phyloP scores from a whole-genome alignment of 2,888 invertebrate species.

The Phyllotreta cruciferae region DNA sequence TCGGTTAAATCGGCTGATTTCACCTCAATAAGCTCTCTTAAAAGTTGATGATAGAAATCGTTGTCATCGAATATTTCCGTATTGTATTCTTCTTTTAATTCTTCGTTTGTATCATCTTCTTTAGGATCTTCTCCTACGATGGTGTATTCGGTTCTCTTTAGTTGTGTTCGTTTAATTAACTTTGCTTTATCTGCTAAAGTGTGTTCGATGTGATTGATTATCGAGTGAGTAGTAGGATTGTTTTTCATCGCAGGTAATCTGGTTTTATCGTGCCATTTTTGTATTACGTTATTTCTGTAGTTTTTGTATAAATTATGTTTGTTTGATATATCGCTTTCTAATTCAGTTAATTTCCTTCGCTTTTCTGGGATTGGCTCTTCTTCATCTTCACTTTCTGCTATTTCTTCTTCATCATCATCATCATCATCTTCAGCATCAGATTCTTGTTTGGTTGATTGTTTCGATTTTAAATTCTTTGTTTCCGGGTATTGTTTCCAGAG shows the following conservation, averaged over 20 bases:
- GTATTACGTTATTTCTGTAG: slow-evolving; percentile 81
- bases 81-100: slow-evolving; percentile 67
- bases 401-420: slow-evolving; percentile 43
- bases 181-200: slow-evolving; percentile 79
- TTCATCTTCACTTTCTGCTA: slow-evolving; percentile 41
- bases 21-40: slow-evolving; percentile 90
- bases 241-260: slow-evolving; percentile 72
- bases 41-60: slow-evolving; percentile 94
- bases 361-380: slow-evolving; percentile 54
- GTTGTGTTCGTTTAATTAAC: slow-evolving; percentile 79
- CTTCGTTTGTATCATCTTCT: slow-evolving; percentile 39
- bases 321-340: slow-evolving; percentile 65
- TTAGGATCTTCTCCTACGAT: slow-evolving; percentile 66
- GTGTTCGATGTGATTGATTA: slow-evolving; percentile 84
- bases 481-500: slow-evolving; percentile 73
- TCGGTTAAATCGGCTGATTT: slow-evolving; percentile 85
- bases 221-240: slow-evolving; percentile 64
- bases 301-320: slow-evolving; percentile 68
- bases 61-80: slow-evolving; percentile 94
- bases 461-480: slow-evolving; percentile 64
- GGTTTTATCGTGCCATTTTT: slow-evolving; percentile 96
- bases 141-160: slow-evolving; percentile 76
- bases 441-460: slow-evolving; percentile 35
- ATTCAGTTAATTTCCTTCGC: slow-evolving; percentile 67
- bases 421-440: slow-evolving; percentile 59